phyloP scores from a whole-genome alignment of 2,113 vertebrate genomes.

The Pithys albifrons region DNA sequence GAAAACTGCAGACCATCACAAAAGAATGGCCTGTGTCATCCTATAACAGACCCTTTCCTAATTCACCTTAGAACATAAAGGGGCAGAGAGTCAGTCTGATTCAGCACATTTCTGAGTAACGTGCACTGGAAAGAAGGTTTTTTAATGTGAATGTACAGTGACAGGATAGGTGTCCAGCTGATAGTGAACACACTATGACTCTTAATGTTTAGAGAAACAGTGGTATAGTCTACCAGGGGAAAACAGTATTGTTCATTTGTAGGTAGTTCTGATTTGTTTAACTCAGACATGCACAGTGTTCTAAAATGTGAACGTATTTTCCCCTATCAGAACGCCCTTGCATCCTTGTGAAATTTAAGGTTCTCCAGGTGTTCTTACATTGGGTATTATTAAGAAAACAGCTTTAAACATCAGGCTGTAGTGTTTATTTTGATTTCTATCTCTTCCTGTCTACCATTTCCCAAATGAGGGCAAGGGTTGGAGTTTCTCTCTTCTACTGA shows the following conservation, averaged over 20 bases:
- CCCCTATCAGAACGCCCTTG: background rate
- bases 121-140: constrained; percentile 14
- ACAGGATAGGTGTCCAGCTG: background rate
- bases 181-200: background rate
- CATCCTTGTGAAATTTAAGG: background rate
- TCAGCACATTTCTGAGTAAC: constrained; percentile 21
- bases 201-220: background rate
- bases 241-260: background rate
- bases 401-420: background rate
- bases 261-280: constrained; percentile 12
- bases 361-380: background rate
- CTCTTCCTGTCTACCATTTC: background rate
- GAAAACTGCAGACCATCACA: constrained; percentile 82
- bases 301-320: background rate
- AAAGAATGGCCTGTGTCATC: constrained; percentile 85
- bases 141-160: constrained; percentile 20
- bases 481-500: background rate
- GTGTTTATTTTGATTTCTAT: background rate
- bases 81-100: background rate
- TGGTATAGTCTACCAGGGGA: background rate
- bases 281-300: background rate
- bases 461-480: background rate
- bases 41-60: constrained; percentile 83
- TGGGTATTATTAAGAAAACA: background rate
- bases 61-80: constrained; percentile 71